Evolutionary conservation across 2,113 vertebrate genomes (phyloP).

Genomic region (Symphodus melops): DNA sequence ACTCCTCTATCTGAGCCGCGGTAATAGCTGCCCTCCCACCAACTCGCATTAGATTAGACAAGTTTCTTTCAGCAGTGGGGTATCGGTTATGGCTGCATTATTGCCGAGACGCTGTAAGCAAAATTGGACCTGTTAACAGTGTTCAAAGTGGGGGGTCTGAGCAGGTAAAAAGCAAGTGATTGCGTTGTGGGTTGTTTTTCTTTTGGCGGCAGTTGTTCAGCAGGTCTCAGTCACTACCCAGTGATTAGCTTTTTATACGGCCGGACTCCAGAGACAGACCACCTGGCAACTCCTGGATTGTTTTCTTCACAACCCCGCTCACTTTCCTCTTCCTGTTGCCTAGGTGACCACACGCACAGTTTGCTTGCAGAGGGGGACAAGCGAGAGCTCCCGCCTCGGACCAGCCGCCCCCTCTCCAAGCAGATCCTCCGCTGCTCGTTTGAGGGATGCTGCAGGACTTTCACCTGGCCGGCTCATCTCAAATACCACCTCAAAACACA

Average conservation of each 20-base stretch:
- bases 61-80: constrained; percentile 43
- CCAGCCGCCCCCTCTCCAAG: constrained; percentile 83
- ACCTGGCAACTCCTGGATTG: constrained; percentile 34
- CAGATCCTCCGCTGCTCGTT: constrained; percentile 95
- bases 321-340: constrained; percentile 50
- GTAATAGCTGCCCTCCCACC: constrained; percentile 40
- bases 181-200: constrained; percentile 61
- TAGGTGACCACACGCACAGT: constrained; percentile 91
- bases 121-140: constrained; percentile 31
- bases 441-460: constrained; percentile 93
- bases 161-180: constrained; percentile 57
- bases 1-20: not conserved
- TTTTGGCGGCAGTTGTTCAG: constrained; percentile 27
- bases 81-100: constrained; percentile 27
- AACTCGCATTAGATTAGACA: constrained; percentile 40
- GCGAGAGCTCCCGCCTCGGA: constrained; percentile 83
- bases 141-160: constrained; percentile 12
- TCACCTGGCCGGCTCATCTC: constrained; percentile 96
- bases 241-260: constrained; percentile 58
- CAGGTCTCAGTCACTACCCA: constrained; percentile 29
- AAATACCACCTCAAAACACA: constrained; percentile 99
- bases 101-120: constrained; percentile 4
- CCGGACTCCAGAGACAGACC: constrained; percentile 43
- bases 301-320: constrained; percentile 43
- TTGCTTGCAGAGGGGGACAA: constrained; percentile 87